Evolutionary conservation across 2,113 vertebrate genomes (phyloP), one percentile per base, ranked within the genome.

Genomic region (Eublepharis macularius): DNA sequence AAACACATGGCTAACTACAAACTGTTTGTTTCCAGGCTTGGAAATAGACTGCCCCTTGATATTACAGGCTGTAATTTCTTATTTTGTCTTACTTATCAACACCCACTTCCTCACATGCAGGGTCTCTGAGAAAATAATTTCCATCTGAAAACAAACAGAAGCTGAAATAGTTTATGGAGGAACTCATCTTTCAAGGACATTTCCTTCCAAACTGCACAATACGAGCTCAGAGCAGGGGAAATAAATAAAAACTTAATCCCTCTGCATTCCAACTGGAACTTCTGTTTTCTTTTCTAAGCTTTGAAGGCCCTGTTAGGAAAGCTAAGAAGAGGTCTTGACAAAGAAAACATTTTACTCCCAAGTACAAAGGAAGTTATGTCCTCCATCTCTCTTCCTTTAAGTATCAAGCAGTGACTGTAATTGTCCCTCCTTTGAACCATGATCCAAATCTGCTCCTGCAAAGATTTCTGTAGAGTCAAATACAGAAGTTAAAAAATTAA

Each of bases 191-290:
- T 90, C 87, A 91, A 89, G 91, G 86, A 88, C 90, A 4, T 90
- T 92, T 92, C 91, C 93, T 94, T 90, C 90, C 60, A 83, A 87
- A 90, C 88, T 88, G 80, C 76, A 87, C 89, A 87, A 82, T 86
- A 84, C 68, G 49, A 89, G 88, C 87, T 93, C 88, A 91, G 90
- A 91, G 88, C 80, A 91, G 93, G 90, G 87, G 91, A 94, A 94
- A 93, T 86, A 95, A 94, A 93, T 89, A 88, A 81, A 92, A 86
- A 92, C 73, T 86, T 72, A 90, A 94, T 90, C 86, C 92, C 81
- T 84, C 87, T 74, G 73, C 92, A 94, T 93, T 94, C 93, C 94
- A 94, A 85, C 86, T 32, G 70, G 76, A 87, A 82, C 39, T 57
- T 85, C 73, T 91, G 90, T 93, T 77, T 92, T 91, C 86, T 78